These are phyloP conservation scores for Archivesica marissinica DNA, from an alignment of 1,140 invertebrate species.

Conservation along the genomic window DNA sequence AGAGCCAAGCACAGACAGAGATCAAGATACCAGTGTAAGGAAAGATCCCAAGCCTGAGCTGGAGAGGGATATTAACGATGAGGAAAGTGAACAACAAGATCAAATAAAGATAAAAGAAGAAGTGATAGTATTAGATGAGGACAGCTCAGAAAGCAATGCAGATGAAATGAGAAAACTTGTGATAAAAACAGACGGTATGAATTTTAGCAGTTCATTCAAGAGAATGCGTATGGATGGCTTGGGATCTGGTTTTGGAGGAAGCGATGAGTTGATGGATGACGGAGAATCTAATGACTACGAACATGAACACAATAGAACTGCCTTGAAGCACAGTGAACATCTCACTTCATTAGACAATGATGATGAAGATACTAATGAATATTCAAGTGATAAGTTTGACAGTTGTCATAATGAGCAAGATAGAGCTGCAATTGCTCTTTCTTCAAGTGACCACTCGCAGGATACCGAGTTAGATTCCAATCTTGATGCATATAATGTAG, in stretches of 20 bases:
- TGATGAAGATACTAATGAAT: constrained; percentile 56
- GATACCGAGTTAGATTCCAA: constrained; percentile 17
- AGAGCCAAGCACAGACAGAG: background rate
- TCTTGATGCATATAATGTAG: constrained; percentile 11
- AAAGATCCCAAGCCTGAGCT: background rate
- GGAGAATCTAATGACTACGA: constrained; percentile 9
- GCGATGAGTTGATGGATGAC: background rate
- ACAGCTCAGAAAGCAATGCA: background rate
- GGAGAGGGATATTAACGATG: background rate
- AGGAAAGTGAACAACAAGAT: background rate
- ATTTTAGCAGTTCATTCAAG: constrained; percentile 72
- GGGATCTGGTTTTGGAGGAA: constrained; percentile 9
- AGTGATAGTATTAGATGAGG: background rate
- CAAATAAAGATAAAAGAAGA: constrained; percentile 32
- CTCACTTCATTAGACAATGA: background rate
- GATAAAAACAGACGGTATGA: constrained; percentile 73
- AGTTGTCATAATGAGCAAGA: constrained; percentile 25
- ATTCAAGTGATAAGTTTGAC: constrained; percentile 32
- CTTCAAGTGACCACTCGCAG: constrained; percentile 38
- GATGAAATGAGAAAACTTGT: constrained; percentile 70
- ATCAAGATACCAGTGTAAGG: constrained; percentile 27
- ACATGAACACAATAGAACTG: background rate
- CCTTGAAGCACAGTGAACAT: constrained; percentile 38
- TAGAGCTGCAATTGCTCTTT: constrained; percentile 19
- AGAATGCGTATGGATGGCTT: constrained; percentile 46